Evolutionary conservation across 2,797 vertebrate genomes (phyloP).

Genomic region (Pseudochirops corinnae): DNA sequence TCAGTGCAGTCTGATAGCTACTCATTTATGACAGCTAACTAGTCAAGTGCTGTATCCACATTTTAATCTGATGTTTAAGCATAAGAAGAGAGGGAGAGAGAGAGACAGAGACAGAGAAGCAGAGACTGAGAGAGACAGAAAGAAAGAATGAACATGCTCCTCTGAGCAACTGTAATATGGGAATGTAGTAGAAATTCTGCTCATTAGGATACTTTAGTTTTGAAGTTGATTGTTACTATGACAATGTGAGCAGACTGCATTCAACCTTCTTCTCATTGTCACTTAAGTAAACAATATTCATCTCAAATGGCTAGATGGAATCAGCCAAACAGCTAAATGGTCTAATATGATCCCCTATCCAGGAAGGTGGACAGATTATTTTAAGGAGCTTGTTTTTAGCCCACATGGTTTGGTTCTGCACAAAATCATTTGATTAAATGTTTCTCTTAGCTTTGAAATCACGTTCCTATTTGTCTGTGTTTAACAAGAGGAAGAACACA

Average conservation of each 20-base stretch:
- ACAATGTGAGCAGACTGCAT: slow-evolving; percentile 32
- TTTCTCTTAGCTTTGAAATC: slow-evolving; percentile 57
- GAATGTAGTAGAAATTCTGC: slow-evolving; percentile 48
- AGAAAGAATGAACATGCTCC: background rate
- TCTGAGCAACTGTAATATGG: slow-evolving; percentile 17
- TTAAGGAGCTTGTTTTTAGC: slow-evolving; percentile 51
- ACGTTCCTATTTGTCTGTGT: background rate
- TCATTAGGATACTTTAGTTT: slow-evolving; percentile 60
- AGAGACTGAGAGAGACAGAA: background rate
- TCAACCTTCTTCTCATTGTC: slow-evolving; percentile 58
- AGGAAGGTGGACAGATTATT: slow-evolving; percentile 46
- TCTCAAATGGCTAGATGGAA: slow-evolving; percentile 46
- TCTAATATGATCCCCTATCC: slow-evolving; percentile 12
- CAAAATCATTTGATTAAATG: slow-evolving; percentile 50
- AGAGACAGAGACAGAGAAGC: too few species aligned
- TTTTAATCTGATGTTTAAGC: background rate
- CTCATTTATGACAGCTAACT: background rate
- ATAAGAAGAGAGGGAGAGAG: background rate
- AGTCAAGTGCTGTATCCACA: background rate
- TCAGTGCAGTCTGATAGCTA: background rate
- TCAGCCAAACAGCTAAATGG: slow-evolving; percentile 54
- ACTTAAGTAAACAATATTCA: slow-evolving; percentile 38
- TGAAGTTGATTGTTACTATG: slow-evolving; percentile 55
- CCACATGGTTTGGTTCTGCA: slow-evolving; percentile 58
- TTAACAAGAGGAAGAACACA: slow-evolving; percentile 34